Evolutionary conservation across 2,888 invertebrate genomes (phyloP), one percentile per base, ranked within the genome.

Genomic region (Apocheima hispidaria): DNA sequence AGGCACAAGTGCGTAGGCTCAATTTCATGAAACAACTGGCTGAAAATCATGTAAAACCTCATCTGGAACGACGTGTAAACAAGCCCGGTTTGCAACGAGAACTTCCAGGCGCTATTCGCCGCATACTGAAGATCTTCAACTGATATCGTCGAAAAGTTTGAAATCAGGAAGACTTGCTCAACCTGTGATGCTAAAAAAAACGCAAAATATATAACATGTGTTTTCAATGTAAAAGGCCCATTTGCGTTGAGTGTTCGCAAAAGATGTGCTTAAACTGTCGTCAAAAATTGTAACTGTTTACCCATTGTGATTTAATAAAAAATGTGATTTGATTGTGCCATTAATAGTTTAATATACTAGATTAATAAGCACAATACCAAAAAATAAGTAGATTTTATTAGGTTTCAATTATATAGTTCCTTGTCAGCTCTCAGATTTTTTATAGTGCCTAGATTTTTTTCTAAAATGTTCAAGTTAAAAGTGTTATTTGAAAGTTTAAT

Each of bases 191-290:
- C 23, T 53, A 56, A 41, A 41, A 41, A 41, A 41, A 41, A 41
- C 41, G 60, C 41, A 55, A 61, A 56, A 52, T 52, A 61, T 56
- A 44, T 44, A 51, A 61, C 43, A 41, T 60, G 55, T 56, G 46
- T 61, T 56, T 61, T 61, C 61, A 56, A 50, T 56, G 55, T 44
- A 55, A 51, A 44, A 56, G 38, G 44, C 56, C 55, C 43, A 61
- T 56, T 55, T 55, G 53, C 53, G 48, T 58, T 57, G 57, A 57
- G 40, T 57, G 49, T 44, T 62, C 40, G 44, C 49, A 52, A 56
- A 54, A 54, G 16, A 40, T 46, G 48, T 60, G 60, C 46, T 21
- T 53, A 48, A 54, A 41, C 41, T 41, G 41, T 41, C 41, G 41
- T 41, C 41, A 41, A 41, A 41, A 41, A 41, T 41, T 41, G 41